Conservation (phyloP, 2,797 vertebrate genomes). For the Cynodonichthys magdalenae region DNA sequence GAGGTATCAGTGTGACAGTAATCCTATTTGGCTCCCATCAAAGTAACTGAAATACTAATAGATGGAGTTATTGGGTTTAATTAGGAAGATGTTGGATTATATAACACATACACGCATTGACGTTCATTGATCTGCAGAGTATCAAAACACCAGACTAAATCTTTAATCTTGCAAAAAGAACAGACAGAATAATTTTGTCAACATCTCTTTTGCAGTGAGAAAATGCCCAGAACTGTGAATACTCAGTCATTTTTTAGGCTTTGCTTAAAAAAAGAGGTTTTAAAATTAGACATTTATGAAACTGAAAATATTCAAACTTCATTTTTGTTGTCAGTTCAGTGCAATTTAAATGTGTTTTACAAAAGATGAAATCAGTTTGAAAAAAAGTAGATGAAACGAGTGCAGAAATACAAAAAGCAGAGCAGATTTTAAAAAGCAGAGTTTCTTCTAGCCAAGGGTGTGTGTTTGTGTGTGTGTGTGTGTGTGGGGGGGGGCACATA, state of each 20-base stretch:
- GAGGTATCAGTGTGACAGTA: neutral
- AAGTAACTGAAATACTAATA: conserved; percentile 1
- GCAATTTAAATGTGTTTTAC: neutral
- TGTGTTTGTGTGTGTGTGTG: too few relatives aligned
- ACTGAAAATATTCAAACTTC: neutral
- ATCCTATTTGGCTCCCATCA: conserved; percentile 10
- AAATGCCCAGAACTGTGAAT: conserved; percentile 12
- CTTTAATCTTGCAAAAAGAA: conserved; percentile 16
- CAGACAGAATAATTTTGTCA: conserved; percentile 7
- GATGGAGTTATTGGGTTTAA: neutral
- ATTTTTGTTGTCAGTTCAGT: neutral
- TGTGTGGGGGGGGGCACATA: too few relatives aligned
- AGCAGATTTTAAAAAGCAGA: neutral
- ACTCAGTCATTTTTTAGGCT: neutral
- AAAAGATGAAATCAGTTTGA: neutral
- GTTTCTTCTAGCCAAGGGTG: too few relatives aligned
- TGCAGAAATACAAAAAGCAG: neutral
- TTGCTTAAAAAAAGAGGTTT: conserved; percentile 4
- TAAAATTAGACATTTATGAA: neutral
- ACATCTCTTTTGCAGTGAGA: neutral
- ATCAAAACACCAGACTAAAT: conserved; percentile 10
- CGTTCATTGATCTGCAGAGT: neutral
- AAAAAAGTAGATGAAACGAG: neutral
- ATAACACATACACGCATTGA: neutral
- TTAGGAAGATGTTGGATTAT: neutral